These are phyloP conservation scores for Cirrhinus molitorella DNA, from an alignment of 2,797 vertebrate species.

Conservation along the genomic window DNA sequence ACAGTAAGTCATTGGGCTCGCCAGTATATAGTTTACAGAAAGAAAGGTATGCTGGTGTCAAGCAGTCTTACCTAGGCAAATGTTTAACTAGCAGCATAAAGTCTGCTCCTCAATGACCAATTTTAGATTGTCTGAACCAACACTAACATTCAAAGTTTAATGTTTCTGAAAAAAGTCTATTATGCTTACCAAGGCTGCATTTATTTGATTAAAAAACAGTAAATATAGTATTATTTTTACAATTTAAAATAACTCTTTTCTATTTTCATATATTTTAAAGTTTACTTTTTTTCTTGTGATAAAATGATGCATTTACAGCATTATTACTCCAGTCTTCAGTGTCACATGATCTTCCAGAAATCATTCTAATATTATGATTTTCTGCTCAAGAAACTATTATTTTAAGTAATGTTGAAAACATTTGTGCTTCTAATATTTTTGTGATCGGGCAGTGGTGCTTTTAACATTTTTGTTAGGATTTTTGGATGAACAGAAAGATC, in stretches of 20 bases:
- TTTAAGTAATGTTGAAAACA: not conserved
- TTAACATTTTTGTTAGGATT: not conserved
- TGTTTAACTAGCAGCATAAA: not conserved
- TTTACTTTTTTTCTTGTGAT: not conserved
- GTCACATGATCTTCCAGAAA: not conserved
- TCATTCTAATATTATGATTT: not conserved
- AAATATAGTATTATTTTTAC: not conserved
- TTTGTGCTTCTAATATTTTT: not conserved
- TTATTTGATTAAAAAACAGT: not conserved
- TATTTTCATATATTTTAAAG: not conserved
- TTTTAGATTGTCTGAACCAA: not conserved
- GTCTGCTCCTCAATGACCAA: not conserved
- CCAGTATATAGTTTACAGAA: not conserved
- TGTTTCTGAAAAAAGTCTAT: not conserved
- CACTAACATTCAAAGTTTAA: not conserved
- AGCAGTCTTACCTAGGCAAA: not conserved
- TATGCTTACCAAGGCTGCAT: not conserved
- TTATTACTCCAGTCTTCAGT: not conserved
- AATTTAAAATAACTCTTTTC: not conserved
- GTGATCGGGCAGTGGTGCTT: not conserved
- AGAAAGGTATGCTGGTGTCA: not conserved
- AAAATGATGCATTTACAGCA: not conserved
- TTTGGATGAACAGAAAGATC: not conserved
- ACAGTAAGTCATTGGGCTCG: not conserved
- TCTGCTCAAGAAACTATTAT: not conserved